Evolutionary conservation across 2,888 invertebrate genomes (phyloP).

Genomic region (Pachycephus smyrnensis): DNA sequence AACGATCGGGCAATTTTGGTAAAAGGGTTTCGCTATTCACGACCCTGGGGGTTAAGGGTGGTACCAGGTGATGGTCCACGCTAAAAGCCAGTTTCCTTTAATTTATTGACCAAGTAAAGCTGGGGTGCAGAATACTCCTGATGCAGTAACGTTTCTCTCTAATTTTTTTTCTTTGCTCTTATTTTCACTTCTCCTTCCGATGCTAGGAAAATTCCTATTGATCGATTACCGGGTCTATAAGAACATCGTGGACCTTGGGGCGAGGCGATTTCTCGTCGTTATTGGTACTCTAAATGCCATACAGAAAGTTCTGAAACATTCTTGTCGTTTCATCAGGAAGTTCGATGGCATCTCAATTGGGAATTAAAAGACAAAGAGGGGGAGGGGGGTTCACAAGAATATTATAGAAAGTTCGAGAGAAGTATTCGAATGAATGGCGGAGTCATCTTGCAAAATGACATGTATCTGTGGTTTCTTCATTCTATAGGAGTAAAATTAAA

Average conservation of each 20-base stretch:
- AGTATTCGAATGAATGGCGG: too few relatives aligned
- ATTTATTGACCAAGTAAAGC: slow-evolving; percentile 41
- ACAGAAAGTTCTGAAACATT: too few relatives aligned
- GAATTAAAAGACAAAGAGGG: neutral
- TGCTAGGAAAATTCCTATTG: neutral
- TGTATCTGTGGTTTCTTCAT: slow-evolving; percentile 22
- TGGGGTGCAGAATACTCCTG: neutral
- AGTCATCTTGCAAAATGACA: neutral
- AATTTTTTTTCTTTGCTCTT: slow-evolving; percentile 9
- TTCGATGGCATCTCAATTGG: neutral
- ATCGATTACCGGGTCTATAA: neutral
- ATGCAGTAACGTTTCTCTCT: neutral
- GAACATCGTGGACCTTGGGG: too few relatives aligned
- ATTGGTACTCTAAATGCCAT: too few relatives aligned
- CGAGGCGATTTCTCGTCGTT: too few relatives aligned
- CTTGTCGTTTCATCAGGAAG: neutral
- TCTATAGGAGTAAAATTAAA: slow-evolving; percentile 34
- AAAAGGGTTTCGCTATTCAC: slow-evolving; percentile 63
- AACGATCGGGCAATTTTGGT: slow-evolving; percentile 61
- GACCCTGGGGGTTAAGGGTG: slow-evolving; percentile 21
- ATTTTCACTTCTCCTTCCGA: slow-evolving; percentile 11
- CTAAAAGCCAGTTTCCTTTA: slow-evolving; percentile 60
- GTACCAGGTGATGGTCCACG: slow-evolving; percentile 1
- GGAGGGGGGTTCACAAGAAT: neutral
- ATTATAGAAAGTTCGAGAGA: too few relatives aligned